Evolutionary conservation across 2,888 invertebrate genomes (phyloP), one percentile per base, ranked within the genome.

Genomic region (Tiphia femorata): DNA sequence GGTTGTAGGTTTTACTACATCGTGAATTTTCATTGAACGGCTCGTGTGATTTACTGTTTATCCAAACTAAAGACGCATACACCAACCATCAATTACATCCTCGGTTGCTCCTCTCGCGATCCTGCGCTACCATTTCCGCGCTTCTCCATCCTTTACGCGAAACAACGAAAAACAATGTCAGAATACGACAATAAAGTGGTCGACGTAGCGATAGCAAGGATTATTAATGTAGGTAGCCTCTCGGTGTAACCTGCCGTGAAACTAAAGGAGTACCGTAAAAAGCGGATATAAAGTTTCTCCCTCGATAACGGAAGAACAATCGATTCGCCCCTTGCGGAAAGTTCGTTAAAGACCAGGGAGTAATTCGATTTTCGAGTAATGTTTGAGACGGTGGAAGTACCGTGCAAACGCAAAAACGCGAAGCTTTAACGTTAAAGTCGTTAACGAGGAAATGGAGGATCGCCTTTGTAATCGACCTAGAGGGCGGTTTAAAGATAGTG

Each of bases 241-340:
- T 44, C 10, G 20, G 12, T 30, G 16, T 30, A 16, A 16, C 44
- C 17, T 17, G 27, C n/a, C n/a, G n/a, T n/a, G n/a, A n/a, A n/a
- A n/a, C 44, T 58, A 49, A 58, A 56, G 58, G 57, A 44, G 56
- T 44, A 49, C 41, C 44, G 25, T 33, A 58, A 56, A 57, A 58
- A 58, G 57, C 41, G 19, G 44, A 46, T 58, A 58, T 49, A 58
- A 57, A 58, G 57, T 56, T 56, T 57, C 46, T 30, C 27, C 21
- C 17, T n/a, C 46, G 41, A 58, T 58, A 57, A 57, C 57, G 57
- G 49, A 57, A 49, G 49, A 30, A 58, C 57, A 49, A 57, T 57
- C 58, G 57, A 58, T 58, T 30, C 46, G 33, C 41, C 30, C 46
- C 49, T 47, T 20, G 19, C 56, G 43, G 56, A 56, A n/a, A n/a